Percentiles rank a stretch among this genome's conserved stretches.
These are phyloP conservation scores for Castor canadensis DNA, from an alignment of 2,113 vertebrate genomes.

Conservation along the genomic window DNA sequence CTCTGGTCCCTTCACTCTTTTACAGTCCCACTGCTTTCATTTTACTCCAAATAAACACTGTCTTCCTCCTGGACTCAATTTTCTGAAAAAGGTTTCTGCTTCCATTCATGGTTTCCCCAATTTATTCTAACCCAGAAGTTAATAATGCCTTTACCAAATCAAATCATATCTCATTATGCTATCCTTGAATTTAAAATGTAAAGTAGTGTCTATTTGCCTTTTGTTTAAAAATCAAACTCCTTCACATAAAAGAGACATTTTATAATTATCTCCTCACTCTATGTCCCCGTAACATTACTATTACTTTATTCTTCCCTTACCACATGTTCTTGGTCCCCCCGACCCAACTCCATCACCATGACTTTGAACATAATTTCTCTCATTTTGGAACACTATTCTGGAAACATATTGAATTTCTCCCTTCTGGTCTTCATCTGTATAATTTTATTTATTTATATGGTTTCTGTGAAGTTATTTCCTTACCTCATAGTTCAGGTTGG, in stretches of 20 bases:
- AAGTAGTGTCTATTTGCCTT: background rate
- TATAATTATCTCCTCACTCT: background rate
- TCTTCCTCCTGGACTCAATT: background rate
- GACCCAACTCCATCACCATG: background rate
- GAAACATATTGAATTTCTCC: background rate
- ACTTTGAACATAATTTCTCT: background rate
- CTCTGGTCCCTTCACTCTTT: background rate
- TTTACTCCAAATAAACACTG: fast-evolving
- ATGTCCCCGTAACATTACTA: background rate
- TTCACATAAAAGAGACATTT: background rate
- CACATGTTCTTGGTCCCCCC: background rate
- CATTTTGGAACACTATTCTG: background rate
- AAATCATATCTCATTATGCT: background rate
- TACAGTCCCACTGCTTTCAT: background rate
- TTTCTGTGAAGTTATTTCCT: background rate
- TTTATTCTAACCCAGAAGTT: background rate
- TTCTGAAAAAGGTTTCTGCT: background rate
- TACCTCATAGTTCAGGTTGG: background rate
- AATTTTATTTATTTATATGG: background rate
- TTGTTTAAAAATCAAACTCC: background rate
- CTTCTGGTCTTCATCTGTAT: background rate
- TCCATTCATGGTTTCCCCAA: background rate
- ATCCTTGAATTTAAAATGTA: background rate
- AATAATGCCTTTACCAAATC: background rate
- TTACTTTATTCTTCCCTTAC: background rate